Evolutionary conservation across 1,140 invertebrate species (phyloP).

Genomic region (Bursaphelenchus mucronatus): DNA sequence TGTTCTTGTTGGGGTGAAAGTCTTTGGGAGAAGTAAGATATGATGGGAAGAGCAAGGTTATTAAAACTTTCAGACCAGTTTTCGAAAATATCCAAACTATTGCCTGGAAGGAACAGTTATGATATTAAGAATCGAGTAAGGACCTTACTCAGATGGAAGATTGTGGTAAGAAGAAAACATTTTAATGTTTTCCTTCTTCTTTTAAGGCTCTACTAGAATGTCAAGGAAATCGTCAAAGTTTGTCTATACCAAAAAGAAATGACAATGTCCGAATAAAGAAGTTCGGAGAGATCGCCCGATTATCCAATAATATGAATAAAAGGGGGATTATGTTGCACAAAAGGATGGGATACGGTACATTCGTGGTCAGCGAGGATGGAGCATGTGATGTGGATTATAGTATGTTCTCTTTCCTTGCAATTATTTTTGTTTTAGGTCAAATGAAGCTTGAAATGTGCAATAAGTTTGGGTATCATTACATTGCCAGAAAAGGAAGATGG

Average conservation of each 20-base stretch:
- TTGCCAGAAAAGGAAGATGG: constrained; percentile 32
- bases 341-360: constrained; percentile 12
- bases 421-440: constrained; percentile 23
- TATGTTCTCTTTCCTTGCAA: constrained; percentile 1
- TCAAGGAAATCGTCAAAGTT: constrained; percentile 21
- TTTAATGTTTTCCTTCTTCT: not conserved
- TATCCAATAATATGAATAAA: constrained; percentile 8
- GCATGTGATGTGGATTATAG: constrained; percentile 1
- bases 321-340: constrained; percentile 2
- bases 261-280: not conserved
- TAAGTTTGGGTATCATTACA: constrained; percentile 38
- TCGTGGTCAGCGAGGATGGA: constrained; percentile 12
- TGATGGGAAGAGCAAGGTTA: not conserved
- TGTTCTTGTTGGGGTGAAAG: constrained; percentile 27
- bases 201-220: not conserved
- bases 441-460: constrained; percentile 17
- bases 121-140: constrained; percentile 40
- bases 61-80: constrained; percentile 23
- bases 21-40: constrained; percentile 31
- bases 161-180: constrained; percentile 26
- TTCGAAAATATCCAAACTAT: constrained; percentile 36
- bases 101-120: constrained; percentile 39
- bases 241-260: constrained; percentile 18
- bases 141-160: constrained; percentile 36
- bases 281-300: not conserved